phyloP scores from a whole-genome alignment of 2,888 invertebrate genomes.

The Euplagia quadripunctaria region DNA sequence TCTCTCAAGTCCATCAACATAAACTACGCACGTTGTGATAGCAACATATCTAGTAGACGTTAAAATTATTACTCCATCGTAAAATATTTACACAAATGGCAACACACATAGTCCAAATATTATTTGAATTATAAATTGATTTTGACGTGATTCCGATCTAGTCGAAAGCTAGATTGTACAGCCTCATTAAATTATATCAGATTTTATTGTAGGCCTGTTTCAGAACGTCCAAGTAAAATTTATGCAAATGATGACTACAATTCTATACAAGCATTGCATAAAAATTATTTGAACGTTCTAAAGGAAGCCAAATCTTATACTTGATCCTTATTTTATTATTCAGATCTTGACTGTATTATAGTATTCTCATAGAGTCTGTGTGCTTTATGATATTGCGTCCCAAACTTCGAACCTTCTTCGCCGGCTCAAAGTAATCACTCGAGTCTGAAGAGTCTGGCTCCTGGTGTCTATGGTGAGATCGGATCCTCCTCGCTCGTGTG shows the following conservation, averaged over 20 bases:
- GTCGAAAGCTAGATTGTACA: slow-evolving; percentile 69
- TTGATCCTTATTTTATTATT: slow-evolving; percentile 33
- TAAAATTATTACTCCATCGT: not conserved
- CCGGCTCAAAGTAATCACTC: slow-evolving; percentile 72
- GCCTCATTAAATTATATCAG: slow-evolving; percentile 61
- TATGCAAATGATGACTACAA: not conserved
- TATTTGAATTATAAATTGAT: slow-evolving; percentile 29
- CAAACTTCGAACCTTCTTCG: slow-evolving; percentile 69
- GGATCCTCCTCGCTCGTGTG: slow-evolving; percentile 72
- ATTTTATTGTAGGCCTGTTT: slow-evolving; percentile 7
- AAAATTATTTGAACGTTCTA: slow-evolving; percentile 8
- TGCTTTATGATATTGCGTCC: slow-evolving; percentile 80
- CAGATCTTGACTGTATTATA: slow-evolving; percentile 67
- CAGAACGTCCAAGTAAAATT: slow-evolving; percentile 11
- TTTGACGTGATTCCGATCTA: slow-evolving; percentile 61
- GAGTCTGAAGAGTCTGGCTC: slow-evolving; percentile 79
- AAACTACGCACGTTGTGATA: not conserved
- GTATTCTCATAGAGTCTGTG: slow-evolving; percentile 82
- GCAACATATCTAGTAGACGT: not conserved
- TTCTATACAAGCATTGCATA: not conserved
- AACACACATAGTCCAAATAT: slow-evolving; percentile 22
- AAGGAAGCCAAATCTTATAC: slow-evolving; percentile 13
- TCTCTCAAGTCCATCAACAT: not conserved
- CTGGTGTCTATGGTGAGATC: slow-evolving; percentile 65
- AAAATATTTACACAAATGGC: slow-evolving; percentile 5